These are phyloP conservation scores for Leptobrachium ailaonicum DNA, from an alignment of 2,113 vertebrate genomes.

Conservation along the genomic window DNA sequence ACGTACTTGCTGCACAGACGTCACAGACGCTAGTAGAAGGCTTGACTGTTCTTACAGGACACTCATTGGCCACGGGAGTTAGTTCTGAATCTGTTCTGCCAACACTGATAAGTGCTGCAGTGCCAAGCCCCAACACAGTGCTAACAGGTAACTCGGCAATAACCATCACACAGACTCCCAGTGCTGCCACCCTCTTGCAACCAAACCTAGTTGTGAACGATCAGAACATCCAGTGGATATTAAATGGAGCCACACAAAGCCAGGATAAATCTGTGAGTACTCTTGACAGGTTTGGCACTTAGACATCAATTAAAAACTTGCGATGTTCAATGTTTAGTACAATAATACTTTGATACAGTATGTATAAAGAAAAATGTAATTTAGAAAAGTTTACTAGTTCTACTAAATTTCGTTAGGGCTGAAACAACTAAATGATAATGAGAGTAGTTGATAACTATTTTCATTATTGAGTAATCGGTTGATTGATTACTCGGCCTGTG, in stretches of 20 bases:
- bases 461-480: too few species aligned
- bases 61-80: conserved; percentile 55
- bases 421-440: too few species aligned
- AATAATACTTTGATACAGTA: too few species aligned
- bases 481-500: too few species aligned
- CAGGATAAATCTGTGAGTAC: conserved; percentile 85
- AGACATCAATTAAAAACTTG: too few species aligned
- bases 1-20: conserved; percentile 75
- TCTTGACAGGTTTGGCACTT: neutral
- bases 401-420: too few species aligned
- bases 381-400: too few species aligned
- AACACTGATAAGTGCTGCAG: conserved; percentile 79
- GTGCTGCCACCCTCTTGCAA: conserved; percentile 78
- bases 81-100: conserved; percentile 71
- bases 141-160: conserved; percentile 72
- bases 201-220: conserved; percentile 92
- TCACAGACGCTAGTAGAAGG: conserved; percentile 66
- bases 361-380: too few species aligned
- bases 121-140: conserved; percentile 75
- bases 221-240: conserved; percentile 96
- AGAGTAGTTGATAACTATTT: too few species aligned
- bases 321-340: too few species aligned
- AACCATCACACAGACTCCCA: conserved; percentile 78
- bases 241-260: conserved; percentile 88
- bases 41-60: conserved; percentile 68